Evolutionary conservation across 2,113 vertebrate species (phyloP), one percentile per base, ranked within the genome.

Genomic region (Puntigrus tetrazona): DNA sequence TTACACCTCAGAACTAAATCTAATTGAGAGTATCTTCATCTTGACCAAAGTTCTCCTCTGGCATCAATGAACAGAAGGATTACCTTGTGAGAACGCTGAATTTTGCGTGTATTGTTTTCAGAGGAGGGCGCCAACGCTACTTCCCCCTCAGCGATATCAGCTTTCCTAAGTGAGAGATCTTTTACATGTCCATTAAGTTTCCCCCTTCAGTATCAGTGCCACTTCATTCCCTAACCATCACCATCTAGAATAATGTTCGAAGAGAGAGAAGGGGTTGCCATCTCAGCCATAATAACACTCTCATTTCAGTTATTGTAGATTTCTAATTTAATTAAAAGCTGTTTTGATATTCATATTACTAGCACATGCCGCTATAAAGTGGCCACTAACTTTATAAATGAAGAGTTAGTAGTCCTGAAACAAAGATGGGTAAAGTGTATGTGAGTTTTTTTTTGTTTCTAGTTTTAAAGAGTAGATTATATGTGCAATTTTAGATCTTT

Each of bases 101-200:
- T 73, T 82, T 78, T 81, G 75, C 84, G 72, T 90, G 84, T 77
- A 61, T 88, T 38, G 76, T 88, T 89, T 91, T 84, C 86, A 89
- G 87, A 87, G 57, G 89, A 88, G 76, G 80, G 47, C 38, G 50
- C 85, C 81, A 52, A 65, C 43, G 70, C 85, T 81, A 73, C 86
- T 74, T 82, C 81, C 72, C 78, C 87, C 65, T 83, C 90, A 31
- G 78, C 61, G 85, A 84, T 76, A 47, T 82, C 90, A 80, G 83
- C 86, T 25, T 85, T 89, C 75, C 82, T 89, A 79, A 86, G 78
- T 86, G 85, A 88, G 82, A 81, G 57, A 82, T 74, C 55, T 86
- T 89, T 88, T 88, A 84, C 52, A 57, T 89, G 83, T 89, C 79
- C 85, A 59, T 87, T 81, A 38, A 79, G 77, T 74, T 74, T 75